Evolutionary conservation across 2,113 vertebrate genomes (phyloP).

Genomic region (Cyanocitta stelleri): DNA sequence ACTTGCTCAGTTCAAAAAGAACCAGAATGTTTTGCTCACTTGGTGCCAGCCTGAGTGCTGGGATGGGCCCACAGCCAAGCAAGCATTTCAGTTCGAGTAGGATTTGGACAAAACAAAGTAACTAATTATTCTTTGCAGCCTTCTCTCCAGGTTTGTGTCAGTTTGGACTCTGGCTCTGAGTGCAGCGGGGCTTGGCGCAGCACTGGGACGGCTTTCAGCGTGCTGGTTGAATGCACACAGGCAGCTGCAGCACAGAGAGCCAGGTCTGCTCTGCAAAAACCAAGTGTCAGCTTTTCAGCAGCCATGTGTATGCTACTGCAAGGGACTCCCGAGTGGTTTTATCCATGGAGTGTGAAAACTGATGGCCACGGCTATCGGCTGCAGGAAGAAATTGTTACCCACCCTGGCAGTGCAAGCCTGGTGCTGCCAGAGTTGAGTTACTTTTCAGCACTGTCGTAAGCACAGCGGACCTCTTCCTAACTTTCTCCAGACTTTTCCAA

Average conservation of each 20-base stretch:
- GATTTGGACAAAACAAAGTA: not conserved
- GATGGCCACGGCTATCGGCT: rapidly evolving
- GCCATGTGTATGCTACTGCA: rapidly evolving
- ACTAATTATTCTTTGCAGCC: not conserved
- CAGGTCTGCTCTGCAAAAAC: not conserved
- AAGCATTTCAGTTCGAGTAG: not conserved
- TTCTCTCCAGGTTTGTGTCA: not conserved
- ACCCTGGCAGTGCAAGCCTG: not conserved
- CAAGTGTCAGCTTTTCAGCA: not conserved
- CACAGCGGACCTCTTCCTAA: not conserved
- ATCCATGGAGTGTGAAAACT: not conserved
- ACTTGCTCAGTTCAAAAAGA: not conserved
- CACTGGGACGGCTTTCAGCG: rapidly evolving
- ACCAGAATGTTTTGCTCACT: not conserved
- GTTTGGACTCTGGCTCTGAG: not conserved
- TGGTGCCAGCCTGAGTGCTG: not conserved
- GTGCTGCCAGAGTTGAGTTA: not conserved
- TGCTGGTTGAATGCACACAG: not conserved
- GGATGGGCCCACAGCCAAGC: not conserved
- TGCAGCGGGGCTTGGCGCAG: not conserved
- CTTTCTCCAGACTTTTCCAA: not conserved
- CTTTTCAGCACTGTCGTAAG: not conserved
- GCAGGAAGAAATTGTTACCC: not conserved
- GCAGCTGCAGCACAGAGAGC: not conserved
- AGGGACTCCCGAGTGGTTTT: not conserved